These are phyloP conservation scores for Pyrochroa serraticornis DNA, from an alignment of 2,888 invertebrate species.

Conservation along the genomic window DNA sequence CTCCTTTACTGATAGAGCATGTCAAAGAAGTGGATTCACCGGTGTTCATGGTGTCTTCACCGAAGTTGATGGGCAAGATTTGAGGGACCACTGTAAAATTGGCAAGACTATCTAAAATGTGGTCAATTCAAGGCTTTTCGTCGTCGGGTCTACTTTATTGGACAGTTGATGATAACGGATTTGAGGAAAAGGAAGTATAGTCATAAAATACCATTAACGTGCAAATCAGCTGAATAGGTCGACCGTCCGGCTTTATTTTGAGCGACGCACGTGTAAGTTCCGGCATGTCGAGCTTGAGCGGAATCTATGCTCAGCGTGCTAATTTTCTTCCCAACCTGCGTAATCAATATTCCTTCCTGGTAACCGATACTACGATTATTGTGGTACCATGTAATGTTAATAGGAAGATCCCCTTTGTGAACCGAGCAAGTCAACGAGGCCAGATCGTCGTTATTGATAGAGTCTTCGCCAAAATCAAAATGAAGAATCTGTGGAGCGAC, in stretches of 20 bases:
- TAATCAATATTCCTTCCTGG: conserved; percentile 51
- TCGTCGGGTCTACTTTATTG: not conserved
- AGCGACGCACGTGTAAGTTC: conserved; percentile 78
- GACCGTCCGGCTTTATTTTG: conserved; percentile 71
- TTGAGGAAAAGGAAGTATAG: conserved; percentile 40
- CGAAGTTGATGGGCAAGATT: conserved; percentile 53
- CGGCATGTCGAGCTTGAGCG: conserved; percentile 69
- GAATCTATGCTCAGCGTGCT: conserved; percentile 68
- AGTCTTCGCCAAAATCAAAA: conserved; percentile 63
- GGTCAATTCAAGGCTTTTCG: not conserved
- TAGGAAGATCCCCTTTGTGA: conserved; percentile 73
- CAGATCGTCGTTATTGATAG: conserved; percentile 72
- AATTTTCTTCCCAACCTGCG: conserved; percentile 58
- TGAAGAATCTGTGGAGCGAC: conserved; percentile 63
- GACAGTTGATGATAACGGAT: no score
- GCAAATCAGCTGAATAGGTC: conserved; percentile 63
- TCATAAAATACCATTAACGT: conserved; percentile 76
- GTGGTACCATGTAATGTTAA: conserved; percentile 68
- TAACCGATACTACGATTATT: conserved; percentile 57
- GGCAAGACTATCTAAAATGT: not conserved
- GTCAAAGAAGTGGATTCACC: conserved; percentile 71
- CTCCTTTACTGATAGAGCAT: conserved; percentile 74
- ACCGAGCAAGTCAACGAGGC: conserved; percentile 72
- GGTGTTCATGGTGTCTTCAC: conserved; percentile 67
- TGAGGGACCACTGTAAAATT: conserved; percentile 48